Conservation (phyloP, 1,140 invertebrate species). For the Temnothorax longispinosus region DNA sequence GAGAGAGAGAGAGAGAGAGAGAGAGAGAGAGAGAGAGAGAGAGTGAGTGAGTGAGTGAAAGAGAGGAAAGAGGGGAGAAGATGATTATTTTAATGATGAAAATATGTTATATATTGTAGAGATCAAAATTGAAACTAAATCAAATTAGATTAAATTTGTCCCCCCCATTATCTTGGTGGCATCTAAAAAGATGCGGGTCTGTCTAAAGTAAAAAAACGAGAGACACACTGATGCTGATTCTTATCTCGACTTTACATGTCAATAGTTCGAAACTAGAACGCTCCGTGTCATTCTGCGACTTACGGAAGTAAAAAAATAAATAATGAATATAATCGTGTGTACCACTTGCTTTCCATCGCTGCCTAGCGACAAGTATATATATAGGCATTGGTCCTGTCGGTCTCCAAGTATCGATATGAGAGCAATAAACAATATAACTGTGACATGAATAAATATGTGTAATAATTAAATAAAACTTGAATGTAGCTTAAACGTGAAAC, state of each 20-base stretch:
- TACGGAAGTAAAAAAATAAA: not conserved
- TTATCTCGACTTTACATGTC: slow-evolving; percentile 3
- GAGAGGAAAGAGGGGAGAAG: not conserved
- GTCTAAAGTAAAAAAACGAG: not conserved
- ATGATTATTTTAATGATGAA: too few species aligned
- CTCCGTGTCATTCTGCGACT: not conserved
- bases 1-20: not conserved
- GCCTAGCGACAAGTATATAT: not conserved
- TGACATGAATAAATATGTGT: not conserved
- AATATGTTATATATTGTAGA: not conserved
- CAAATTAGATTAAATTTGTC: not conserved
- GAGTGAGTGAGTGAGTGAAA: too few species aligned
- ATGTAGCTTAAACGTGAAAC: not conserved
- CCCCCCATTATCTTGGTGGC: not conserved
- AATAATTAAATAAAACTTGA: not conserved
- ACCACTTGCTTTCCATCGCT: not conserved
- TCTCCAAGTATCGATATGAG: not conserved
- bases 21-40: not conserved
- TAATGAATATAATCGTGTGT: not conserved
- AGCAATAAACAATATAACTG: not conserved
- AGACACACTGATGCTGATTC: not conserved
- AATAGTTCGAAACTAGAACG: not conserved
- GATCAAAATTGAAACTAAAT: not conserved
- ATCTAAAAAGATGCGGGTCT: not conserved
- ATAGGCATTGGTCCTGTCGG: not conserved